These are phyloP conservation scores for Tringa solitaria DNA, from an alignment of 2,113 vertebrate genomes.

Conservation along the genomic window DNA sequence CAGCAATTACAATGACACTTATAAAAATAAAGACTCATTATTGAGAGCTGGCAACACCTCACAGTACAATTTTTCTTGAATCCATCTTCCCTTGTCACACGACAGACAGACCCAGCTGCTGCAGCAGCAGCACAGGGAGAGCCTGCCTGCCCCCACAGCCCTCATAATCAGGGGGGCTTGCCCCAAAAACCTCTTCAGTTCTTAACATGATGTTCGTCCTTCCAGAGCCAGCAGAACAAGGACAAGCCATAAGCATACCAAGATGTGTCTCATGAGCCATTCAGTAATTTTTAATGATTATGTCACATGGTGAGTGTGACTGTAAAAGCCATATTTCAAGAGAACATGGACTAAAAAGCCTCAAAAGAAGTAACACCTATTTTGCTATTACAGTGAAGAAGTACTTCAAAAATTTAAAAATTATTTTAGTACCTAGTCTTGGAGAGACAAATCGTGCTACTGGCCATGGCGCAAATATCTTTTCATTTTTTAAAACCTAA, in stretches of 20 bases:
- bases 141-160: neutral
- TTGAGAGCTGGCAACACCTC: neutral
- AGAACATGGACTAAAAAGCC: neutral
- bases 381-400: neutral
- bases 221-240: neutral
- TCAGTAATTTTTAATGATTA: neutral
- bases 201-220: neutral
- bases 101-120: neutral
- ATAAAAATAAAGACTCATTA: neutral
- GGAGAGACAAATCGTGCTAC: neutral
- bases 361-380: neutral
- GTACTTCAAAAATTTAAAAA: neutral
- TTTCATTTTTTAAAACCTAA: neutral
- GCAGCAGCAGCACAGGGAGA: neutral
- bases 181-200: neutral
- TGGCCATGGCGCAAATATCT: rapidly evolving
- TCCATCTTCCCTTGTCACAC: neutral
- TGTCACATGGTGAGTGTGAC: neutral
- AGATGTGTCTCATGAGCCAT: neutral
- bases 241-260: neutral
- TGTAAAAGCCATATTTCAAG: neutral
- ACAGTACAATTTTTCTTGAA: neutral
- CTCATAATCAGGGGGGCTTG: neutral
- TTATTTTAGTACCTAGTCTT: neutral
- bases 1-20: neutral